Conservation (phyloP, 2,888 invertebrate genomes). For the Polydrusus tereticollis region DNA sequence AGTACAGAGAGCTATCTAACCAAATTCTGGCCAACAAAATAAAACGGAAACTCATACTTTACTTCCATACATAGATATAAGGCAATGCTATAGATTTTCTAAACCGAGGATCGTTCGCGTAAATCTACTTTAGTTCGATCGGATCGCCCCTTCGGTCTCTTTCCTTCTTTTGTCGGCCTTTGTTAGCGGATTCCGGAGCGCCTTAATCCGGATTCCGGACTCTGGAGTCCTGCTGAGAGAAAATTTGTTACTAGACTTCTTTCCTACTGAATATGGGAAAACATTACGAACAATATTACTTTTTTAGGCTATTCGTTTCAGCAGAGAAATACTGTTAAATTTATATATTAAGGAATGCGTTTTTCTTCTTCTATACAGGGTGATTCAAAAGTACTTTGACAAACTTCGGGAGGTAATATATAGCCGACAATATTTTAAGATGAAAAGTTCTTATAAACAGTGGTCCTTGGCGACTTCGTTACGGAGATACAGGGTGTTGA, state of each 20-base stretch:
- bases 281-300: conserved; percentile 1
- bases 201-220: conserved; percentile 44
- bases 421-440: no score
- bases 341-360: no score
- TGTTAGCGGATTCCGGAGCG: conserved; percentile 41
- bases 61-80: conserved; percentile 16
- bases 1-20: no score
- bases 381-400: no score
- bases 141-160: conserved; percentile 43
- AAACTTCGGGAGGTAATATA: no score
- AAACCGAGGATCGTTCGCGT: conserved; percentile 42
- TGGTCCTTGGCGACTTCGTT: no score
- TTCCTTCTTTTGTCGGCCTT: conserved; percentile 43
- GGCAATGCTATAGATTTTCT: conserved; percentile 41
- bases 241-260: conserved; percentile 39
- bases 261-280: conserved; percentile 25
- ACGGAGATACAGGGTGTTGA: no score
- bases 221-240: conserved; percentile 31
- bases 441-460: no score
- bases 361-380: no score
- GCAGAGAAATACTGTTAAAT: neutral
- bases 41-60: neutral
- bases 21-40: neutral
- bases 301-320: neutral
- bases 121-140: conserved; percentile 49